Evolutionary conservation across 2,888 invertebrate genomes (phyloP), one percentile per base, ranked within the genome.

Genomic region (Tenthredo notha): DNA sequence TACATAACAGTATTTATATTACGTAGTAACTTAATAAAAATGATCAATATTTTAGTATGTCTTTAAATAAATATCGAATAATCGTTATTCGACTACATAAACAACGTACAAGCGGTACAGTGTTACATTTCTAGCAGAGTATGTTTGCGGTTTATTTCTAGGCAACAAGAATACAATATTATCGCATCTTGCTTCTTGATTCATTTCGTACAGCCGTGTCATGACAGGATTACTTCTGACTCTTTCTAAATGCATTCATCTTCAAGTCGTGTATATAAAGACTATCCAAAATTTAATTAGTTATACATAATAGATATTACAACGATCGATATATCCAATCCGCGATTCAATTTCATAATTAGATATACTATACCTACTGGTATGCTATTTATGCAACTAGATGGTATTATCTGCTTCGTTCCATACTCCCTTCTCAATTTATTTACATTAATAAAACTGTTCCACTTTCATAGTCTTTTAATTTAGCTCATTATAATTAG

Each of bases 21-120:
- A 87, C 82, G 88, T 87, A 88, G 86, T 88, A 87, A 90, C 87
- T 88, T 84, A 75, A 87, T 86, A 87, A 84, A 87, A 87, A 89
- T 85, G 80, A 86, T 89, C 86, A 84, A 87, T 72, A 82, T 85
- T 88, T 84, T 87, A 78, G 25, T 80, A 61, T 80, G 61, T 80
- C 37, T 50, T 70, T 82, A 70, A 75, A 72, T 83, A 75, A 83
- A 82, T 85, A 85, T 88, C 84, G 87, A 86, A 84, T 74, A 87
- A 85, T 90, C 5, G 87, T 86, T 85, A 89, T 85, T 87, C 84
- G 86, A 88, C 86, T 88, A 87, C 87, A 88, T 88, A 89, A 90
- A 87, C 84, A 87, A 87, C 88, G 86, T 90, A 88, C 86, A 89
- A 90, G 90, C 89, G 86, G 86, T 89, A 89, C 87, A 89, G 86